These are phyloP conservation scores for Nothobranchius kuhntae DNA, from an alignment of 2,113 vertebrate genomes.

Conservation along the genomic window DNA sequence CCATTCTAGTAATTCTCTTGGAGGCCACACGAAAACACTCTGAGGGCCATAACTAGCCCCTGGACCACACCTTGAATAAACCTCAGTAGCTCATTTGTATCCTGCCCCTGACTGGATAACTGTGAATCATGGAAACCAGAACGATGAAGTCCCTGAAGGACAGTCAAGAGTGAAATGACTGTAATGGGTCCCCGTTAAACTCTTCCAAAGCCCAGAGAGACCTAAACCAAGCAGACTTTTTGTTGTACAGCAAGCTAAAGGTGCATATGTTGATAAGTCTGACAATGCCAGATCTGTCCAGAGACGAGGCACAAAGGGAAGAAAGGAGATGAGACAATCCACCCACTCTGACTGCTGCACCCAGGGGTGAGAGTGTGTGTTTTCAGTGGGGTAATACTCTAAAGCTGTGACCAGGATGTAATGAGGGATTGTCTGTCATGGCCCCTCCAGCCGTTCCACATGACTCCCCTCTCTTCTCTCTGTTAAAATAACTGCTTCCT, in stretches of 20 bases:
- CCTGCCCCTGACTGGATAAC: not conserved
- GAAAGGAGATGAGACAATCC: constrained; percentile 57
- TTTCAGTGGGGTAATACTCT: constrained; percentile 64
- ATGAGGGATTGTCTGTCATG: constrained; percentile 72
- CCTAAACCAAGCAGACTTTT: constrained; percentile 28
- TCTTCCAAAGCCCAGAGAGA: not conserved
- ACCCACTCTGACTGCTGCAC: constrained; percentile 51
- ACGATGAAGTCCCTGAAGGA: not conserved
- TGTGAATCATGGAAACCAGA: not conserved
- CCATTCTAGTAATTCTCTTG: too few species aligned
- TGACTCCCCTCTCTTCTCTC: constrained; percentile 53
- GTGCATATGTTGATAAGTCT: constrained; percentile 41
- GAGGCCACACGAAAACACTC: too few species aligned
- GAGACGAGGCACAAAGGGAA: constrained; percentile 44
- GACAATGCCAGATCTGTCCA: constrained; percentile 24
- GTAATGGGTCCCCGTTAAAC: not conserved
- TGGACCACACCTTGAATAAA: too few species aligned
- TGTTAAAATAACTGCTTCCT: constrained; percentile 63
- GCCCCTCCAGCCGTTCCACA: constrained; percentile 68
- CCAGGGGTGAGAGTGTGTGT: constrained; percentile 47
- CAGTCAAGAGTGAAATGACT: constrained; percentile 1
- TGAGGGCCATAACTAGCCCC: too few species aligned
- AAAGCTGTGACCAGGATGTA: constrained; percentile 68
- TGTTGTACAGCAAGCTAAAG: constrained; percentile 7
- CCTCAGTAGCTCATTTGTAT: too few species aligned